Evolutionary conservation across 1,140 invertebrate genomes (phyloP), one percentile per base, ranked within the genome.

Genomic region (Bombus sylvicola): DNA sequence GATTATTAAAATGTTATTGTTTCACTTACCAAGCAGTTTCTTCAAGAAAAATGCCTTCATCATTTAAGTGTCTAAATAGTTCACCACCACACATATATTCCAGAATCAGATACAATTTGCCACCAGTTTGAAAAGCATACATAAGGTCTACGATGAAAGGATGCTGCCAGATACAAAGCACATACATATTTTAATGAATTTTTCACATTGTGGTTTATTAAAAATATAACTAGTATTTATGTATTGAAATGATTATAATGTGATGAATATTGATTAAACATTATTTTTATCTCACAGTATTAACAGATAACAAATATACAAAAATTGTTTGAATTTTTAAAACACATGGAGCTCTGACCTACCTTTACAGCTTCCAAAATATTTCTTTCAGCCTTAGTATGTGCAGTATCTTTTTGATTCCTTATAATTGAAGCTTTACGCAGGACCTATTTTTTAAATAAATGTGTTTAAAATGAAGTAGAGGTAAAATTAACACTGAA

Each of bases 341-440:
- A 62, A 43, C 69, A 15, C 8, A 28, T 73, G 0, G 43, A 39
- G 47, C 10, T 69, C 62, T 39, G n/a, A 88, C 47, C 92, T 95
- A 99, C 98, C 97, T 99, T 99, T 57, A 99, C 98, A 92, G 98
- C 98, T 96, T 99, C 99, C 90, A 99, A 96, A 93, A 99, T 99
- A 95, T 99, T 99, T 94, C 99, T 97, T 95, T 99, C 99, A 74
- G 99, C 99, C 96, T 99, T 99, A 71, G 99, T 99, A 93, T 99
- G 99, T 87, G 99, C 99, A 80, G 99, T 99, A 95, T 99, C 99
- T 96, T 99, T 99, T 95, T 99, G 98, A 96, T 99, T 99, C 92
- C 99, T 97, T 84, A 99, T 98, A 94, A 99, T 99, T 15, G 98
- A 99, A 79, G 99, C 99, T 95, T 99, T 99, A 92, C 98, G 98